phyloP scores from a whole-genome alignment of 2,888 invertebrate species.

The Limulus polyphemus region DNA sequence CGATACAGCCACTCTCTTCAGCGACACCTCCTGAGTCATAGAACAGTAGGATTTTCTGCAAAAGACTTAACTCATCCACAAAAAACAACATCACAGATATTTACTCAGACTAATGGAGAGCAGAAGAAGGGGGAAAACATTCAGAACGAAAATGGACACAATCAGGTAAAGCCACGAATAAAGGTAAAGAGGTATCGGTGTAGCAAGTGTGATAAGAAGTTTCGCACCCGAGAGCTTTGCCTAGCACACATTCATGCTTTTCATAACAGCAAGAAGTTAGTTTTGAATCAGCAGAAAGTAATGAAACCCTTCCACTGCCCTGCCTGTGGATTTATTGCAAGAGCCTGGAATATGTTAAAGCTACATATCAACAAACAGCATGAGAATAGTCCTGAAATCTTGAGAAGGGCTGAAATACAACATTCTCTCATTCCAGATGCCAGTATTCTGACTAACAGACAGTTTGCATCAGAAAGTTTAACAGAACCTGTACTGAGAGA shows the following conservation, averaged over 20 bases:
- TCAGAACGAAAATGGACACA: slow-evolving; percentile 1
- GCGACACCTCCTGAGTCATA: slow-evolving; percentile 31
- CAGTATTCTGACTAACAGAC: not conserved
- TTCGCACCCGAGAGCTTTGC: slow-evolving; percentile 33
- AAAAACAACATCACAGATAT: not conserved
- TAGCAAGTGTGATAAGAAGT: slow-evolving; percentile 32
- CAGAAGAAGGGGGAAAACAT: not conserved
- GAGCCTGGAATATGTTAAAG: slow-evolving; percentile 33
- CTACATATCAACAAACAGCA: slow-evolving; percentile 43
- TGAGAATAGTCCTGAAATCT: slow-evolving; percentile 33
- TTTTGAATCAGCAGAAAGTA: slow-evolving; percentile 13
- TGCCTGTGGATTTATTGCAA: slow-evolving; percentile 33
- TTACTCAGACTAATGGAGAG: slow-evolving; percentile 1
- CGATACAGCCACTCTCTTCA: slow-evolving; percentile 33
- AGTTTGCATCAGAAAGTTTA: not conserved
- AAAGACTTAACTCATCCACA: no score
- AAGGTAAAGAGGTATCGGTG: slow-evolving; percentile 30
- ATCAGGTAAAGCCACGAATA: slow-evolving; percentile 3
- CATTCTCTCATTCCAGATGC: no score
- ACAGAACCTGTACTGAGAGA: slow-evolving; percentile 8
- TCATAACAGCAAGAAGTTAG: slow-evolving; percentile 27
- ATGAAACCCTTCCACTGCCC: slow-evolving; percentile 33
- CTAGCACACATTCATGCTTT: slow-evolving; percentile 32
- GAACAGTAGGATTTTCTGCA: no score
- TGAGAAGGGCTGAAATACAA: slow-evolving; percentile 6